phyloP scores from a whole-genome alignment of 64 coral and sea anemone genomes.

The Pocillopora damicornis region DNA sequence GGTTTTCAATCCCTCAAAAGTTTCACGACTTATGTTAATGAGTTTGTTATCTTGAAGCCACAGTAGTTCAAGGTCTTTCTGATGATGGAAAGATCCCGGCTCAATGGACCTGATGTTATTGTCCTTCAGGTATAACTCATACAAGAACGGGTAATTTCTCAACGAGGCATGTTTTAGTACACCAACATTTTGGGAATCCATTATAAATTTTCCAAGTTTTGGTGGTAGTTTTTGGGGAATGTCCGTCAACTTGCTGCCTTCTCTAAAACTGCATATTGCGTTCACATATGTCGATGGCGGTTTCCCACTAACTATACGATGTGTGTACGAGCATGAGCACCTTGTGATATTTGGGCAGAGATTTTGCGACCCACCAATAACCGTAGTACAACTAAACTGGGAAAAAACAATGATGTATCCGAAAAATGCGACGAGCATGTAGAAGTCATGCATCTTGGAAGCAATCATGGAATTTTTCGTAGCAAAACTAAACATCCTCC shows the following conservation, averaged over 20 bases:
- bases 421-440: background rate
- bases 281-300: background rate
- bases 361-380: too few species aligned
- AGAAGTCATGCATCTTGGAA: background rate
- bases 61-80: background rate
- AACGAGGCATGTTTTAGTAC: conserved; percentile 27
- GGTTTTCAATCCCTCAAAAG: conserved; percentile 30
- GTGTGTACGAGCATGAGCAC: background rate
- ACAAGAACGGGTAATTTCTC: conserved; percentile 1
- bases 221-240: conserved; percentile 20
- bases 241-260: background rate
- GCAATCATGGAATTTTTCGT: background rate
- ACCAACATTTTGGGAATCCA: conserved; percentile 12
- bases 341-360: background rate
- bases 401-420: background rate
- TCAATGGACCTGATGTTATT: conserved; percentile 18
- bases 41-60: conserved; percentile 38
- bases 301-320: background rate
- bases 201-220: background rate
- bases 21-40: background rate
- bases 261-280: background rate
- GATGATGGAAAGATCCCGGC: conserved; percentile 29
- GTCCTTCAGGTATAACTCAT: conserved; percentile 29
- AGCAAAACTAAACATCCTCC: background rate
- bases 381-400: too few species aligned